These are phyloP conservation scores for Ivindomyrus marchei DNA, from an alignment of 2,113 vertebrate genomes.

Conservation along the genomic window DNA sequence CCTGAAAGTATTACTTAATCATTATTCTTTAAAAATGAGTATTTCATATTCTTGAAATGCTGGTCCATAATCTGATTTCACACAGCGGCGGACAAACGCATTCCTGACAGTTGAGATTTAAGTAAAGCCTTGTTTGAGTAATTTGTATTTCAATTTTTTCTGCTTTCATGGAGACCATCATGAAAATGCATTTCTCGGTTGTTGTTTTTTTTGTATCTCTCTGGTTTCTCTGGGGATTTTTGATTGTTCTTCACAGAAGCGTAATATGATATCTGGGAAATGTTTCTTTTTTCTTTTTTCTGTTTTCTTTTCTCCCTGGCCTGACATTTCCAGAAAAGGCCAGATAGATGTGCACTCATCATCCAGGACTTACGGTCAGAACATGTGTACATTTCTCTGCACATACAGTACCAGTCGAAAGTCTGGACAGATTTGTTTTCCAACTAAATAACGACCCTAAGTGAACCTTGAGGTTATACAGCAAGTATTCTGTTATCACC, in stretches of 20 bases:
- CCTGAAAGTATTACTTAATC: not conserved
- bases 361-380: conserved; percentile 20
- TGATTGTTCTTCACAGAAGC: conserved; percentile 46
- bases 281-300: not conserved
- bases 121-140: not conserved
- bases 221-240: conserved; percentile 34
- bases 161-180: not conserved
- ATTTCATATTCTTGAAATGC: not conserved
- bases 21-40: not conserved
- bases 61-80: not conserved
- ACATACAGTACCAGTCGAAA: not conserved
- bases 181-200: not conserved
- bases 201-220: conserved; percentile 37
- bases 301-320: not conserved
- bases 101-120: not conserved
- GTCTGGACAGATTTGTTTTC: not conserved
- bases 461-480: not conserved
- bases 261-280: conserved; percentile 43
- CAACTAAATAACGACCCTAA: not conserved
- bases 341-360: conserved; percentile 8
- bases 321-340: conserved; percentile 21
- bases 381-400: not conserved
- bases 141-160: not conserved
- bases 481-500: not conserved
- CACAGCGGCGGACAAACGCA: not conserved